These are phyloP conservation scores for Hassar affinis DNA, from an alignment of 2,113 vertebrate genomes.

Conservation along the genomic window DNA sequence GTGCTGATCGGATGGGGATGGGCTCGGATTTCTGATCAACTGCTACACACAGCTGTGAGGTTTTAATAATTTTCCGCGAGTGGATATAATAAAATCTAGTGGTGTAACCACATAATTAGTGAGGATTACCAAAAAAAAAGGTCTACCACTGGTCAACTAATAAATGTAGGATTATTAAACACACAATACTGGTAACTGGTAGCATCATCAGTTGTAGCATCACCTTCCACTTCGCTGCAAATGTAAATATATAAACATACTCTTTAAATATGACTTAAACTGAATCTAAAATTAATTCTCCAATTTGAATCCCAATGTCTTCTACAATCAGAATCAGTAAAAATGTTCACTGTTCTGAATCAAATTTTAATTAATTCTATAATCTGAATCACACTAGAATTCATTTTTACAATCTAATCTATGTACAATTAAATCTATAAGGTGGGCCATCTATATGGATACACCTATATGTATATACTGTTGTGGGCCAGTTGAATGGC, in stretches of 20 bases:
- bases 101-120: slow-evolving; percentile 14
- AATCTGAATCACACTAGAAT: no score
- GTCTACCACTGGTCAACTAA: background rate
- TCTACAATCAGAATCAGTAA: background rate
- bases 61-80: background rate
- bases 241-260: background rate
- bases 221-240: background rate
- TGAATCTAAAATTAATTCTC: background rate
- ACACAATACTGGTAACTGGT: no score
- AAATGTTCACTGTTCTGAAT: background rate
- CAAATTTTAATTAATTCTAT: background rate
- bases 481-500: no score
- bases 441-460: no score
- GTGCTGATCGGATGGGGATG: background rate
- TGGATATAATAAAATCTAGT: slow-evolving; percentile 28
- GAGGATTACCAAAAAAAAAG: background rate
- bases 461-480: no score
- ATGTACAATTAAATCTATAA: no score
- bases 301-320: background rate
- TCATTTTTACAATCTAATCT: no score
- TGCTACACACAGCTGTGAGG: background rate
- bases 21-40: background rate
- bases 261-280: background rate
- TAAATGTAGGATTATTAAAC: background rate
- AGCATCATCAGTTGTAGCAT: no score